Conservation (phyloP, 2,888 invertebrate species). For the Emmelina monodactyla region DNA sequence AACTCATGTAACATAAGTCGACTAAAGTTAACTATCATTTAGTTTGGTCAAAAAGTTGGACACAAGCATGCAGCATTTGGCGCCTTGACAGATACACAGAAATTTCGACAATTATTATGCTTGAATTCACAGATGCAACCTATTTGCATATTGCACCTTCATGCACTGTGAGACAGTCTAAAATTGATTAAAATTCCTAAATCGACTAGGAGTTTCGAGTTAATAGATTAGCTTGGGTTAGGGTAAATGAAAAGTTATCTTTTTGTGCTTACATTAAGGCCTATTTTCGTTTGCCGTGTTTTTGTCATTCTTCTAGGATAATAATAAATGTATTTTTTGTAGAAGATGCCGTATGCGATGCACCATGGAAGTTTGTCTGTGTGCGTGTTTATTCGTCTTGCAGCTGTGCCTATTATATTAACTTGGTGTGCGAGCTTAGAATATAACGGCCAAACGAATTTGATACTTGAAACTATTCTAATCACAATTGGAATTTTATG, state of each 20-base stretch:
- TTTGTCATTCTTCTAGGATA: conserved; percentile 45
- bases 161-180: conserved; percentile 18
- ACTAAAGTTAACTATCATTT: too few species aligned
- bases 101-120: conserved; percentile 48
- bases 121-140: neutral
- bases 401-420: conserved; percentile 61
- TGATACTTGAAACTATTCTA: conserved; percentile 24
- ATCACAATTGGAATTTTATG: neutral
- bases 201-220: too few species aligned
- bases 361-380: conserved; percentile 33
- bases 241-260: conserved; percentile 10
- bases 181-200: too few species aligned
- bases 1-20: too few species aligned
- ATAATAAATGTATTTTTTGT: conserved; percentile 62
- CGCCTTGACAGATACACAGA: conserved; percentile 52
- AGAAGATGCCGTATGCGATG: conserved; percentile 54
- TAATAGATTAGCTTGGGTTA: too few species aligned
- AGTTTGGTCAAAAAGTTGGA: too few species aligned
- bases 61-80: too few species aligned
- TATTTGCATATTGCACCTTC: conserved; percentile 21
- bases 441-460: conserved; percentile 22
- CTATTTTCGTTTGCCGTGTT: conserved; percentile 18
- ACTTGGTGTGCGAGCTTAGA: conserved; percentile 40
- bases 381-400: conserved; percentile 45
- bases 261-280: conserved; percentile 18